Percentiles rank a stretch among this genome's conserved stretches.
These are phyloP conservation scores for Columba janthina DNA, from an alignment of 2,113 vertebrate genomes.

Conservation along the genomic window DNA sequence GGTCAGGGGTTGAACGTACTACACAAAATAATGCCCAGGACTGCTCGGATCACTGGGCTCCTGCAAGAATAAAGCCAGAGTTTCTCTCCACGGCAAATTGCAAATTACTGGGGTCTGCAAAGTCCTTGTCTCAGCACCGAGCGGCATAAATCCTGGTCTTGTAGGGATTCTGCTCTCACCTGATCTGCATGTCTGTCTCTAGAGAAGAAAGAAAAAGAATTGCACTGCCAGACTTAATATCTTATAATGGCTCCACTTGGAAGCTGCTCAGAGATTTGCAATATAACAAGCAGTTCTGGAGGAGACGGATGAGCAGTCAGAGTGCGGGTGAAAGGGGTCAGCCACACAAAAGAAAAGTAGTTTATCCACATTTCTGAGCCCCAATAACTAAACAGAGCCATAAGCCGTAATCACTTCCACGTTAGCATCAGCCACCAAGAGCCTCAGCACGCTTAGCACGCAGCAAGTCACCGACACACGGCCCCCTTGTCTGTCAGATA, in stretches of 20 bases:
- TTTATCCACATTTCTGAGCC: neutral
- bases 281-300: neutral
- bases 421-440: neutral
- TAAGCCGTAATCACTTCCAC: neutral
- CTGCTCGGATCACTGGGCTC: neutral
- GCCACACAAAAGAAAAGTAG: neutral
- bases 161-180: neutral
- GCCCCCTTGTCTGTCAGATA: neutral
- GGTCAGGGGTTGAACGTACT: neutral
- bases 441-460: neutral
- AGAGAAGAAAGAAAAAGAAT: neutral
- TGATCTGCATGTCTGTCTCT: neutral
- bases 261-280: neutral
- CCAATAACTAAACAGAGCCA: neutral
- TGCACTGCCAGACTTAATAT: neutral
- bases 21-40: neutral
- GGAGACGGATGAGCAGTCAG: neutral
- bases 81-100: neutral
- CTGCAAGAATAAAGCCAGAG: fast-evolving
- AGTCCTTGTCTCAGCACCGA: neutral
- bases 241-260: neutral
- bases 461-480: neutral
- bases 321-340: neutral
- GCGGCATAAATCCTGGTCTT: neutral
- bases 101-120: neutral